Evolutionary conservation across 2,888 invertebrate species (phyloP).

Genomic region (Iselma pallidipennis): DNA sequence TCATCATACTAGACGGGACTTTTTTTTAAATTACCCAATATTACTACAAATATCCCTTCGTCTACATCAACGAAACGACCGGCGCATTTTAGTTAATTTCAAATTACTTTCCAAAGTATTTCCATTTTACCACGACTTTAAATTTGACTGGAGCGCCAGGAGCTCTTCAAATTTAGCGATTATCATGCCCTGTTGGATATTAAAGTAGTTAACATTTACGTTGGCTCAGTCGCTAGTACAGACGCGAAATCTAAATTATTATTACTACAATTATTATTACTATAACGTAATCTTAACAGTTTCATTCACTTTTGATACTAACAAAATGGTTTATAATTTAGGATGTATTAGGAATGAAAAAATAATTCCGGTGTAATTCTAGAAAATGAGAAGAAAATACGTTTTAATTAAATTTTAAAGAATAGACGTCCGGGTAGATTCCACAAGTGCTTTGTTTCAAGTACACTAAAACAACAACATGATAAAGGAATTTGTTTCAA

Average conservation of each 20-base stretch:
- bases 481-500: background rate
- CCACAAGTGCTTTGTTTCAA: background rate
- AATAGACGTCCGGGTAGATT: background rate
- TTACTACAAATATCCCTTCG: background rate
- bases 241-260: background rate
- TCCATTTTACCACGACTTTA: conserved; percentile 41
- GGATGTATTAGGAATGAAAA: background rate
- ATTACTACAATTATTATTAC: background rate
- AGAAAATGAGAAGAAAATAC: background rate
- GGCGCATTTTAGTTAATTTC: conserved; percentile 48
- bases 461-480: background rate
- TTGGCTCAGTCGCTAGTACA: background rate
- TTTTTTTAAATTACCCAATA: conserved; percentile 35
- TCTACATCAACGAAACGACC: conserved; percentile 33
- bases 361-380: background rate
- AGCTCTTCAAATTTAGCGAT: conserved; percentile 44
- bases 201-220: conserved; percentile 42
- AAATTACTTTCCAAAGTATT: conserved; percentile 53
- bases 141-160: conserved; percentile 30
- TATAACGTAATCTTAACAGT: background rate
- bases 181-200: conserved; percentile 46
- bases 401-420: background rate
- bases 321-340: background rate
- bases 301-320: background rate
- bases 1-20: conserved; percentile 7